Evolutionary conservation across 2,113 vertebrate species (phyloP).

Genomic region (Aegithalos caudatus): DNA sequence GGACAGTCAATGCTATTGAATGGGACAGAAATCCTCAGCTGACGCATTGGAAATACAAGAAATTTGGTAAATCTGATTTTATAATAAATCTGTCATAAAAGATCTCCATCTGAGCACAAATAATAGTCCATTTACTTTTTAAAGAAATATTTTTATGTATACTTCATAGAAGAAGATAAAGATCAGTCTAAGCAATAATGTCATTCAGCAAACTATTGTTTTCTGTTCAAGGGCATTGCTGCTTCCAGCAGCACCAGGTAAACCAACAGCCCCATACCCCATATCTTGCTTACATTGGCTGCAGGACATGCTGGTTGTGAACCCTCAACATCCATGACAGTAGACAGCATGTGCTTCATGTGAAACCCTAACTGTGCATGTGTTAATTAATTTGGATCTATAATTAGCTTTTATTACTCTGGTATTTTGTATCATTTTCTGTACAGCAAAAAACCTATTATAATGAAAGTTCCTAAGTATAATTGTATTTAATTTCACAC

Average conservation of each 20-base stretch:
- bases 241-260: not conserved
- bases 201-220: not conserved
- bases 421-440: not conserved
- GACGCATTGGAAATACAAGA: not conserved
- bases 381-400: not conserved
- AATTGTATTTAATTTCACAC: not conserved
- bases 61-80: not conserved
- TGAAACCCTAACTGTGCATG: not conserved
- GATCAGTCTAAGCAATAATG: not conserved
- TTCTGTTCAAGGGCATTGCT: not conserved
- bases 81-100: not conserved
- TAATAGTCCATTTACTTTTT: not conserved
- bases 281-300: not conserved
- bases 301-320: not conserved
- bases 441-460: not conserved
- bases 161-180: not conserved
- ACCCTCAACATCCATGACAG: not conserved
- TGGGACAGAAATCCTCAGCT: not conserved
- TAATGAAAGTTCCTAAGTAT: not conserved
- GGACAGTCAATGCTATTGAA: not conserved
- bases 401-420: not conserved
- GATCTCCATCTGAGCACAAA: not conserved
- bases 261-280: not conserved
- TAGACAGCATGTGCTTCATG: not conserved
- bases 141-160: not conserved